These are phyloP conservation scores for Dasypus novemcinctus DNA, from an alignment of 2,113 vertebrate species.

Conservation along the genomic window DNA sequence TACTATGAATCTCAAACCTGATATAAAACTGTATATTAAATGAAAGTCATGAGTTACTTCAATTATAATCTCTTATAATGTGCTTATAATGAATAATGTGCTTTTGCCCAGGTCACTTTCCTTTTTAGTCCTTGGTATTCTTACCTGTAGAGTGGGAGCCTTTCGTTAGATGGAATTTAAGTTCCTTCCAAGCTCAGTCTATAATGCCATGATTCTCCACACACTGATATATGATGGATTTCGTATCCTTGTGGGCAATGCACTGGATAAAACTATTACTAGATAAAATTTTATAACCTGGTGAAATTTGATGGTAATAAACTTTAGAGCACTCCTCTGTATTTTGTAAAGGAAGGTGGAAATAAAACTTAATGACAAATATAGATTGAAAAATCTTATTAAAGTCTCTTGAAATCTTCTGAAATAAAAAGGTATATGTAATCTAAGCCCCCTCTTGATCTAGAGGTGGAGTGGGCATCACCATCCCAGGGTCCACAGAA, in stretches of 20 bases:
- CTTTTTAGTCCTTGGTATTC: background rate
- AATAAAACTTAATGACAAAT: background rate
- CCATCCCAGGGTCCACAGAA: too few species aligned
- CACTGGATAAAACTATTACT: background rate
- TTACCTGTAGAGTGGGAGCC: accelerated
- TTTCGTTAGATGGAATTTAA: background rate
- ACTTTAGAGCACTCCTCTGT: background rate
- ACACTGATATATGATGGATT: background rate
- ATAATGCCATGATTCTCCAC: background rate
- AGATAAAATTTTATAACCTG: background rate
- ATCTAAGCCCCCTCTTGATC: too few species aligned
- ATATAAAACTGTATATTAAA: background rate
- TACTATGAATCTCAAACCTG: background rate
- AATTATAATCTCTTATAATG: too few species aligned
- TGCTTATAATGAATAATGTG: too few species aligned
- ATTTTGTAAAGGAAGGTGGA: background rate
- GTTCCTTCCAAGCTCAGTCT: background rate
- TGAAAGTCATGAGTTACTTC: background rate
- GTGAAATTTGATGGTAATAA: background rate
- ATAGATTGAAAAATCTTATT: background rate
- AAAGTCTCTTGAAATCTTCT: background rate
- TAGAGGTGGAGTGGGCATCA: too few species aligned
- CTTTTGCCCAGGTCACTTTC: background rate
- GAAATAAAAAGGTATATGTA: background rate
- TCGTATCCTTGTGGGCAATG: background rate